Percentiles rank a stretch among this genome's conserved stretches.
phyloP scores from a whole-genome alignment of 2,797 vertebrate species.

The Myoxocephalus aenaeus region DNA sequence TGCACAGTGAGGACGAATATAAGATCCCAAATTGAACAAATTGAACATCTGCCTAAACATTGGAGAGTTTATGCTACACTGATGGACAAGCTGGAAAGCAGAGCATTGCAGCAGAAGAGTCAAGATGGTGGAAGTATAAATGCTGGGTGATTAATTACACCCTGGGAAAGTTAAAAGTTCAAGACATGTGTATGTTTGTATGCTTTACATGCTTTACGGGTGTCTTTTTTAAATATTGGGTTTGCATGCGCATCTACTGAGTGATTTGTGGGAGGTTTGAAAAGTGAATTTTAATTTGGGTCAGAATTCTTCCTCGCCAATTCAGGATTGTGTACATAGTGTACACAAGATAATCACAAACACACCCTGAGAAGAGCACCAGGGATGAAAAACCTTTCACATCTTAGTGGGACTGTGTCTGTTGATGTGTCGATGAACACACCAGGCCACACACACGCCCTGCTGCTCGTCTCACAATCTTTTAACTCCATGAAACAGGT shows the following conservation, averaged over 20 bases:
- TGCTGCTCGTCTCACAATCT: too few relatives aligned
- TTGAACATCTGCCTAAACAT: constrained; percentile 28
- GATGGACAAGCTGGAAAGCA: constrained; percentile 34
- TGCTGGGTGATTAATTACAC: constrained; percentile 53
- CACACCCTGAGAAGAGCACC: constrained; percentile 49
- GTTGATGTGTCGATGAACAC: constrained; percentile 43
- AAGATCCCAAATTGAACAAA: constrained; percentile 33
- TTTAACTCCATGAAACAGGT: constrained; percentile 28
- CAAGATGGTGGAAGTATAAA: constrained; percentile 7
- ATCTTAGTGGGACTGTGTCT: constrained; percentile 52
- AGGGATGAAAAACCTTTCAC: constrained; percentile 55
- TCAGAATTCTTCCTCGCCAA: constrained; percentile 52
- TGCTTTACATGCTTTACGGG: neutral
- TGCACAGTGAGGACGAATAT: constrained; percentile 13
- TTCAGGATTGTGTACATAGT: constrained; percentile 53
- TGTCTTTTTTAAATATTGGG: constrained; percentile 26
- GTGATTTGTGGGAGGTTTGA: constrained; percentile 53
- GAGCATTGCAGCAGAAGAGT: constrained; percentile 19
- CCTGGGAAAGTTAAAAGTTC: constrained; percentile 31
- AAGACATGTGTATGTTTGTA: neutral
- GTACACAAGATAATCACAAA: constrained; percentile 15
- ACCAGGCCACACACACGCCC: too few relatives aligned
- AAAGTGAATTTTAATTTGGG: constrained; percentile 66
- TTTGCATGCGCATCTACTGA: constrained; percentile 37
- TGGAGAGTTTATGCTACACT: constrained; percentile 12